A percentile compares a stretch with the other conserved stretches of the same genome.
phyloP scores from a whole-genome alignment of 2,113 vertebrate species.

The Penelope pileata region DNA sequence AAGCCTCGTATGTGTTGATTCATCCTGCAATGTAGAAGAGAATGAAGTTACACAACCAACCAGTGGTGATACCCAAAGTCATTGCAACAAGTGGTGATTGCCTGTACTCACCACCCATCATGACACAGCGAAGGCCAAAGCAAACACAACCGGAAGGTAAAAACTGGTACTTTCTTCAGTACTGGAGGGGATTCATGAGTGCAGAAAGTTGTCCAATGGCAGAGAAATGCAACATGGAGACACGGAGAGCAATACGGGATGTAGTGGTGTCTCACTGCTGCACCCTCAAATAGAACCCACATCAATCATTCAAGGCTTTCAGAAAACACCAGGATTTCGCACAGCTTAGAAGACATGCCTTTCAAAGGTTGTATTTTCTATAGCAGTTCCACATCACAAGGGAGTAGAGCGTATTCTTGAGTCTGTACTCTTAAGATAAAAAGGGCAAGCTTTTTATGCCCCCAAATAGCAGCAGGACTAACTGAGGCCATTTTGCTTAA shows the following conservation, averaged over 20 bases:
- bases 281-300: neutral
- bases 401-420: neutral
- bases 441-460: neutral
- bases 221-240: neutral
- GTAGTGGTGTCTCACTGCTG: neutral
- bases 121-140: neutral
- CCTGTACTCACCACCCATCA: neutral
- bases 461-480: neutral
- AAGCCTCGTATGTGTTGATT: neutral
- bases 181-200: neutral
- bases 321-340: neutral
- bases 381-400: neutral
- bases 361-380: neutral
- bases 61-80: neutral
- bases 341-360: neutral
- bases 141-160: neutral
- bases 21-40: neutral
- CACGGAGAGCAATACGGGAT: neutral
- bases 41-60: neutral
- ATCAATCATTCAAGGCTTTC: neutral
- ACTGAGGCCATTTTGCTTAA: neutral
- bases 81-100: neutral
- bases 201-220: neutral
- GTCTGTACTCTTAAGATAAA: neutral
- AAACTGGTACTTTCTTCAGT: neutral